Base-by-base conservation (phyloP, 53 echinoderm and acorn worm genomes). In the Temnopleurus reevesii region DNA sequence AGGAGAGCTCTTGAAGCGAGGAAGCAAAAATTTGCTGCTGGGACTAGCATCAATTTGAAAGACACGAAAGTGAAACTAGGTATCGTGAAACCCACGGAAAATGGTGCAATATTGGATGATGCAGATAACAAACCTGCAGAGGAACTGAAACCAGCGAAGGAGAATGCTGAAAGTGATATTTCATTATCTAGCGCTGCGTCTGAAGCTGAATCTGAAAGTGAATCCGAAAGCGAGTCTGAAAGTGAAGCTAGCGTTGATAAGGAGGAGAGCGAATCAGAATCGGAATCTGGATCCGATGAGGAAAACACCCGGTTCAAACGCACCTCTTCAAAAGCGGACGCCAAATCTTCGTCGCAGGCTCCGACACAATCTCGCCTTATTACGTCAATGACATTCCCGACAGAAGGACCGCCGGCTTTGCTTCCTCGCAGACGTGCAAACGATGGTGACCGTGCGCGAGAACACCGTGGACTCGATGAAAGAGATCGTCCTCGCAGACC, bases 161-260 rank as follows among this genome's bases (percentile, higher is more conserved):
- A 61, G 12, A 53, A 41, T 13, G 64, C 51, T 53, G 91, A 55
- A 87, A 77, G 46, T 41, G 86, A 76, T 55, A 55, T 77, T 33
- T 81, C 90, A 30, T 46, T 84, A 41, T 84, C 84, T 36, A 84
- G 59, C n/a, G 58, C 4, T 17, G 84, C 56, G 58, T 89, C 91
- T 46, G 96, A 96, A 53, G 93, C 90, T 86, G 96, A 96, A 13
- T 89, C 91, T 17, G 96, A 96, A 53, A 92, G 90, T 59, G 96
- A 96, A 3, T 92, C 94, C 24, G 93, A 91, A 26, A 66, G 81
- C 30, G 95, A 92, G 53, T 90, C 90, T 0, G 45, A 80, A 64
- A 23, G 15, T 4, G 33, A 41, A 17, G n/a, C 36, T 26, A 46
- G 10, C 45, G 27, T 57, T 0, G 41, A 76, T 15, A 89, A 64